A percentile compares a stretch with the other conserved stretches of the same genome.
These are phyloP conservation scores for Synergus gifuensis DNA, from an alignment of 2,888 invertebrate species.

Conservation along the genomic window DNA sequence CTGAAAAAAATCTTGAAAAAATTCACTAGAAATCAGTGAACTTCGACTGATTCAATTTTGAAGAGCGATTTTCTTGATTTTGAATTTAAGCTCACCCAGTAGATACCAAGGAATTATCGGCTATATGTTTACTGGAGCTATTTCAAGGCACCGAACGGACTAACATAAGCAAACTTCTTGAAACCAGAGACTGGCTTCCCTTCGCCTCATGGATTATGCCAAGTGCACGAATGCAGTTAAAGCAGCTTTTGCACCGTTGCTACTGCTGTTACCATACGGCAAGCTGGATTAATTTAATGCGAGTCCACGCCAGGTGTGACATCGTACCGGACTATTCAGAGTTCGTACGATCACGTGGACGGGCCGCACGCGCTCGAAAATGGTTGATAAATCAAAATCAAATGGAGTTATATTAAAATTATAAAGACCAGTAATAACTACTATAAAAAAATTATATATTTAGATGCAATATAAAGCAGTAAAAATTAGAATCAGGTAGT, in stretches of 20 bases:
- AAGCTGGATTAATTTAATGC: conserved; percentile 55
- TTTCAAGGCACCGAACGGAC: conserved; percentile 67
- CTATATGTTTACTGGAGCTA: conserved; percentile 73
- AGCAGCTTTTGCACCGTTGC: conserved; percentile 52
- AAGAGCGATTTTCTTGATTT: neutral
- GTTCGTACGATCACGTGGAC: conserved; percentile 44
- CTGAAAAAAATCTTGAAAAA: too few species aligned
- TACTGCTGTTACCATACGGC: conserved; percentile 51
- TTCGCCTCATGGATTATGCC: conserved; percentile 51
- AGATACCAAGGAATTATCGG: conserved; percentile 43
- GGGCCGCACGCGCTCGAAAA: conserved; percentile 10
- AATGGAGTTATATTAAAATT: neutral
- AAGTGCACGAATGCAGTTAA: conserved; percentile 48
- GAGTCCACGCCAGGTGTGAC: conserved; percentile 51
- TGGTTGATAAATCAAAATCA: neutral
- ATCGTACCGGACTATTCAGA: conserved; percentile 50
- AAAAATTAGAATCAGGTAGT: neutral
- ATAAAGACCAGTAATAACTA: neutral
- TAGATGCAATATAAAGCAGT: too few species aligned
- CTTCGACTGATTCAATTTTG: too few species aligned
- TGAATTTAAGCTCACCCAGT: conserved; percentile 33
- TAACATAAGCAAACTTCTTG: conserved; percentile 59
- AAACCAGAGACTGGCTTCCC: conserved; percentile 52
- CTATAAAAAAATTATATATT: neutral
- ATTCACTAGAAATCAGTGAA: too few species aligned